Evolutionary conservation across 2,113 vertebrate genomes (phyloP).

Genomic region (Gymnobelideus leadbeateri): DNA sequence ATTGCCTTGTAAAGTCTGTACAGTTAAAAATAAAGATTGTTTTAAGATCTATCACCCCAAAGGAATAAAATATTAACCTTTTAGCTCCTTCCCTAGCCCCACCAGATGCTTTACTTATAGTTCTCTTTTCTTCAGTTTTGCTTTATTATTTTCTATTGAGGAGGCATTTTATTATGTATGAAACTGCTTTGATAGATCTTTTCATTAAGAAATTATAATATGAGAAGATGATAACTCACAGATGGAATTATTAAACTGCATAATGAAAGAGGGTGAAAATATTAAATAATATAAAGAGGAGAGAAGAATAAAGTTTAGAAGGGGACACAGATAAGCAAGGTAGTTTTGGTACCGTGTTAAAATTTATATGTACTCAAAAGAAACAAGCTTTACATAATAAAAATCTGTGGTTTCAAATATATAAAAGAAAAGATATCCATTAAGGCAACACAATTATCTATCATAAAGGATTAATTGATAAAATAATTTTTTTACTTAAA

Average conservation of each 20-base stretch:
- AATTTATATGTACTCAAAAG: neutral
- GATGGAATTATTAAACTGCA: neutral
- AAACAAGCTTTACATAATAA: neutral
- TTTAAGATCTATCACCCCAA: neutral
- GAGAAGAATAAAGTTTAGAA: neutral
- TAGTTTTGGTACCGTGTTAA: neutral
- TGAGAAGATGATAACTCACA: neutral
- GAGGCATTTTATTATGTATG: neutral
- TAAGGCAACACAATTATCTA: constrained; percentile 50
- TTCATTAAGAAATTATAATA: neutral
- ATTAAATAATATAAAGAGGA: neutral
- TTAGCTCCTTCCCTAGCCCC: neutral
- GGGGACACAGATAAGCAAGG: neutral
- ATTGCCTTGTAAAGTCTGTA: neutral
- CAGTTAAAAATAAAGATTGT: neutral
- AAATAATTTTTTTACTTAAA: too few species aligned
- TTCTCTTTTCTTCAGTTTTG: neutral
- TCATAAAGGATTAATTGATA: constrained; percentile 41
- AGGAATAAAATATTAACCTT: neutral
- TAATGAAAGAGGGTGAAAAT: neutral
- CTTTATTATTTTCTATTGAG: neutral
- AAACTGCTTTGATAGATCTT: neutral
- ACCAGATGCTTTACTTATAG: neutral
- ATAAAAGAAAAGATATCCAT: constrained; percentile 21
- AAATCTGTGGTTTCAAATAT: neutral